Percentiles rank a stretch among this genome's conserved stretches.
phyloP scores from a whole-genome alignment of 2,113 vertebrate genomes.

The human region GRCh38 chr3:119729501-119730000 shows the following conservation, averaged over 20 bases:
- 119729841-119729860: not conserved
- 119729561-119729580: no score
- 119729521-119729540: no score
- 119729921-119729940: not conserved
- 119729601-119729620: no score
- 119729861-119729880: not conserved
- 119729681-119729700: not conserved
- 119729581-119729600: no score
- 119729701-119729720: not conserved
- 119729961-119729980: not conserved
- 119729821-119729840: not conserved
- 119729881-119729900: not conserved
- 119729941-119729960: not conserved
- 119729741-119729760: not conserved
- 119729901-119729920: not conserved
- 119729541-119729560: no score
- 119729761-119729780: not conserved
- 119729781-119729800: rapidly evolving
- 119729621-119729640: no score
- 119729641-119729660: no score
- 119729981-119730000: not conserved
- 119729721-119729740: not conserved
- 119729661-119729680: not conserved
- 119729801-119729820: not conserved
- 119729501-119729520: no score